Evolutionary conservation across 2,797 vertebrate species (phyloP).

Genomic region (Ptychadena robeensis): DNA sequence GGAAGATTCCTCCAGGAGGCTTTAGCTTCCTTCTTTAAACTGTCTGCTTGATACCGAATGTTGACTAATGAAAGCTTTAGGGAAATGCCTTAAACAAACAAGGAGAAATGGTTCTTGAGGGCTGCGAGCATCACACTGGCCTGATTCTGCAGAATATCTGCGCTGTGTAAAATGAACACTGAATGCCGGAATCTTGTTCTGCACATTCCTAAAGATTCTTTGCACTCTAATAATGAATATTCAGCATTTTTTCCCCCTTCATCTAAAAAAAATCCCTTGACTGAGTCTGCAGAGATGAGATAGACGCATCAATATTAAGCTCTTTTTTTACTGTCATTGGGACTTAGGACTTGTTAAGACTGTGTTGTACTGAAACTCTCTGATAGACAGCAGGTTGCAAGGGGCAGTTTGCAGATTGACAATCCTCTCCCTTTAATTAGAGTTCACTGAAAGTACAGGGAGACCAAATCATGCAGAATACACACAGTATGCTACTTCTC

Average conservation of each 20-base stretch:
- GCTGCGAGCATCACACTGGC: slow-evolving; percentile 8
- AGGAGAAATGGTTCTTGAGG: background rate
- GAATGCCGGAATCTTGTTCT: slow-evolving; percentile 24
- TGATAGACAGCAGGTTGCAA: slow-evolving; percentile 46
- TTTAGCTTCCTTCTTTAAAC: slow-evolving; percentile 39
- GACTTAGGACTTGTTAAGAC: slow-evolving; percentile 41
- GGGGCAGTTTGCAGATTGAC: slow-evolving; percentile 43
- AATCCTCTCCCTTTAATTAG: slow-evolving; percentile 40
- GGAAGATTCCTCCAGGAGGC: slow-evolving; percentile 58
- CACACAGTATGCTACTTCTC: background rate
- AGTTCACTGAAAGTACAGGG: slow-evolving; percentile 34
- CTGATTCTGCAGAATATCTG: background rate
- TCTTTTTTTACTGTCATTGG: slow-evolving; percentile 52
- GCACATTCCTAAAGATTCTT: slow-evolving; percentile 38
- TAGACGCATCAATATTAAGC: slow-evolving; percentile 59
- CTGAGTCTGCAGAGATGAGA: slow-evolving; percentile 60
- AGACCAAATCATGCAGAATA: background rate
- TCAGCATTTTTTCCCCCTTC: slow-evolving; percentile 45
- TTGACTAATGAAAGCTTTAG: slow-evolving; percentile 27
- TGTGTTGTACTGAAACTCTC: slow-evolving; percentile 47
- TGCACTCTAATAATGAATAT: slow-evolving; percentile 54
- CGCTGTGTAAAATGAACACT: slow-evolving; percentile 48
- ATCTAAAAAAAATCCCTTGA: slow-evolving; percentile 47
- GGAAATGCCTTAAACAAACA: slow-evolving; percentile 14
- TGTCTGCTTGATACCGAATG: slow-evolving; percentile 45